Evolutionary conservation across 2,888 invertebrate genomes (phyloP), one percentile per base, ranked within the genome.

Genomic region (Heliconius sara): DNA sequence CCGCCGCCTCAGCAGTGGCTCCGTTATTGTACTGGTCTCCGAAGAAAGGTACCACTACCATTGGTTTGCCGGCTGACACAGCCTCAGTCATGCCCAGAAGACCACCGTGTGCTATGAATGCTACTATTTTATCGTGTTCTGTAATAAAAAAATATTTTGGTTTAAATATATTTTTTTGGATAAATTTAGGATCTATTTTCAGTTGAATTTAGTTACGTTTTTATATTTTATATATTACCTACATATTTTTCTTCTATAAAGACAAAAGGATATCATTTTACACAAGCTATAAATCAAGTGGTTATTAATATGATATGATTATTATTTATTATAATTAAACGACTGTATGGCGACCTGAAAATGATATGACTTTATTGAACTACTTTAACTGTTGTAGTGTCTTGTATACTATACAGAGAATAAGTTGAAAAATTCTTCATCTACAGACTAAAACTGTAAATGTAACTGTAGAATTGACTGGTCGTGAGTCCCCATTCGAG

Each of bases 11-110:
- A 0, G 96, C 92, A 6, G 95, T 93, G 3, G 92, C 94, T 0
- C 95, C 96, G 85, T 96, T 96, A 67, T 92, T 87, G 16, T 94
- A 94, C 89, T 96, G 96, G 88, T 96, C 96, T 27, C 96, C 96
- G 85, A 95, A 96, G 91, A 96, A 96, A 0, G 96, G 96, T 82
- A 96, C 94, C 65, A 96, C 93, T 75, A 96, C 86, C 90, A 96
- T 95, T 7, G 96, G 96, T 77, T 96, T 96, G 2, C 96, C 96
- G 2, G 95, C 95, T 16, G 96, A 94, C 22, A 96, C 95, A 1
- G 96, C 96, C 84, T 96, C 96, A 0, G 96, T 96, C 89, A 96
- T 95, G 60, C 96, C 96, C 57, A 96, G 89, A 3, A 96, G 92
- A 4, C 96, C 96, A 0, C 96, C 96, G 85, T 96, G 96, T 0